Evolutionary conservation across 2,113 vertebrate genomes (phyloP), one percentile per base, ranked within the genome.

Genomic region (Tor tambroides): DNA sequence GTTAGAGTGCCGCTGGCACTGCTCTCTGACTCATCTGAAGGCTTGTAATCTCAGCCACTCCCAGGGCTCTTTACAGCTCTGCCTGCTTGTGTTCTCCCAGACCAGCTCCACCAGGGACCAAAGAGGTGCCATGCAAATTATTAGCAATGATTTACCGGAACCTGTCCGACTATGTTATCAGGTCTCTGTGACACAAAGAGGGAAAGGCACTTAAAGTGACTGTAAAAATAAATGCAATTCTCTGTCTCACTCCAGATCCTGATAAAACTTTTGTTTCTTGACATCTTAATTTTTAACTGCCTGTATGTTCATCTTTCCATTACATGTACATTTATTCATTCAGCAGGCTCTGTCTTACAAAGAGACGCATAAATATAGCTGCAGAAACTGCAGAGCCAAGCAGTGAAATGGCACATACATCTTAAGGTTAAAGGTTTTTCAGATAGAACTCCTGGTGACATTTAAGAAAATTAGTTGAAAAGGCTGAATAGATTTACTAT

Each of bases 141-240:
- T 81, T 81, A 86, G 65, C 46, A 69, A 86, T 81, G 78, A 81
- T 71, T 86, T 71, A 86, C 49, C 21, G 11, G 14, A 56, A 35
- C 85, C 32, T 72, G n/a, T 71, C 65, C 6, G 26, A 26, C 49
- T 41, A 26, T 11, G 15, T 71, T 71, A 54, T 83, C 63, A 28
- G 78, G 65, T 59, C 67, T 43, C 67, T 23, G 17, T 72, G 38
- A 81, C 23, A 61, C 49, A 43, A 49, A 21, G 43, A 19, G 19
- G 77, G 17, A 76, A 23, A 32, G 23, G 35, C 32, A 76, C 71
- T 63, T 65, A 76, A 38, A 78, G 43, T 41, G 46, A 67, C 38
- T 32, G 21, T 15, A 83, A 69, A 23, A 71, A 51, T 83, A 2
- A 83, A 83, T 23, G 63, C 0, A 11, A 51, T 69, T 71, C n/a